Evolutionary conservation across 2,113 vertebrate genomes (phyloP), one percentile per base, ranked within the genome.

Genomic region (Megaleporinus macrocephalus): DNA sequence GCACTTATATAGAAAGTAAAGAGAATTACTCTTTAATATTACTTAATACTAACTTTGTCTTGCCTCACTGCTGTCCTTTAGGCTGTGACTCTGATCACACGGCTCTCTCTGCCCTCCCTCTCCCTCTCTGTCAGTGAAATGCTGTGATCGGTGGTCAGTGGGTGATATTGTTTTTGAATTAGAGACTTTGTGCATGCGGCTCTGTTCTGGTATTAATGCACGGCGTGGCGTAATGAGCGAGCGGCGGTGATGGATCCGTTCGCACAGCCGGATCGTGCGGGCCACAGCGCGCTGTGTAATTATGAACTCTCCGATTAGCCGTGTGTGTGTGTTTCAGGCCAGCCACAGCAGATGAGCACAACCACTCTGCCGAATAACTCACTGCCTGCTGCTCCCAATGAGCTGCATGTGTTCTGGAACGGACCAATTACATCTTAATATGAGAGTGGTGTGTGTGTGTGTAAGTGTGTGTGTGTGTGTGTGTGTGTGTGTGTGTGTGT

Each of bases 191-290:
- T 61, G 30, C 61, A n/a, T 24, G 33, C 22, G 27, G 73, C 78
- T 89, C 20, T 44, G 78, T 83, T 77, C 59, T 76, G 79, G 92
- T 92, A 91, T 94, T 93, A 92, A 93, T 93, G 93, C 89, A 62
- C 59, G 69, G 76, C 61, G 47, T 18, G n/a, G 70, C 36, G 73
- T 79, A 68, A 78, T 72, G 72, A 61, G 47, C 24, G 14, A 73
- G 59, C 78, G 61, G n/a, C 73, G 81, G 84, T 57, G 47, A 80
- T 81, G 55, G 57, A 72, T 15, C 47, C 62, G 68, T 63, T 41
- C 41, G 44, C 69, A 16, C 22, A 36, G 44, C 82, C 79, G 70
- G 75, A 49, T 83, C 83, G 75, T 59, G 41, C 62, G 72, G 78
- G 57, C 79, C 77, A 26, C 14, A 24, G 70, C 20, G 61, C 72